Base-by-base conservation (phyloP, 2,888 invertebrate genomes). In the Nomada fucata region DNA sequence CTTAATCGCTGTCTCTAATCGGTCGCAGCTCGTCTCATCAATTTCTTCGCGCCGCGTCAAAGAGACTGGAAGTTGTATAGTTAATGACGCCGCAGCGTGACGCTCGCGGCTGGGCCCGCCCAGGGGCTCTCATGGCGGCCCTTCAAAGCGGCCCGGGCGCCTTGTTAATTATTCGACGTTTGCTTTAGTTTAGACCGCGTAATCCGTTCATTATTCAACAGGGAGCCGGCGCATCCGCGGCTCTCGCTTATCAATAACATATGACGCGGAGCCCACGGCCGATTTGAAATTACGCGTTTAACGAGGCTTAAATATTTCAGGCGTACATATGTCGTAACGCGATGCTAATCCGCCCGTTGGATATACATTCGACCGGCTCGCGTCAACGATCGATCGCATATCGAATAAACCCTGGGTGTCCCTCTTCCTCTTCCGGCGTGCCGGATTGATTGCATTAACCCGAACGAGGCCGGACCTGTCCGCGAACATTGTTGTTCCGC, bases 111-210 rank as follows among this genome's bases (percentile, higher is more conserved):
- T 70, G 79, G 65, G 47, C 50, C 65, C 59, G 70, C 65, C 65
- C 60, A 60, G 64, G 64, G 55, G 68, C 69, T 52, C 79, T 23
- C 53, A n/a, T 65, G 55, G 26, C 69, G 47, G 69, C 42, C 60
- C 61, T 74, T 82, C 71, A 76, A 82, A 82, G 71, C 69, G n/a
- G 5, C n/a, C 42, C 26, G 55, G 36, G 68, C 44, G 81, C 75
- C 81, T 76, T 82, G 81, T 82, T 82, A 81, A 82, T 82, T 82
- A 82, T 82, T 82, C 82, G 76, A 76, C 81, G 82, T 75, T 81
- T 72, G 82, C 82, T 75, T 81, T 75, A 71, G 82, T 81, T 81
- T 82, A 76, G 68, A 76, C 71, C 81, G 63, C 76, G 76, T 76
- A 81, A 81, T 76, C 71, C 81, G 82, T 63, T 71, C 68, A 82